Percentiles rank a stretch among this genome's conserved stretches.
These are phyloP conservation scores for Ectropis grisescens DNA, from an alignment of 1,140 invertebrate genomes.

Conservation along the genomic window DNA sequence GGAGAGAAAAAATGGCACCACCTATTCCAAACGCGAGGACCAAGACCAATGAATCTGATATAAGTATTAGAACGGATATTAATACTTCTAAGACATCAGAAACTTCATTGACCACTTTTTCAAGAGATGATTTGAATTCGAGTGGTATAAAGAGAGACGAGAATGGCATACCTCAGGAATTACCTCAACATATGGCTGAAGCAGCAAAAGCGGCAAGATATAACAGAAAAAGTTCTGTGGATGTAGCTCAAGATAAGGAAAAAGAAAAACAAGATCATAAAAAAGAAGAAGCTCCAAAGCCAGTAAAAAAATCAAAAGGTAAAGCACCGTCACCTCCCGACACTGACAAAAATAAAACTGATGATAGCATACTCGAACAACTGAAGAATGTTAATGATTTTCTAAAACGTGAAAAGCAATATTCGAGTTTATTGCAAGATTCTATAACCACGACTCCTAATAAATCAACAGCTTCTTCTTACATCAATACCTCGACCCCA, in stretches of 20 bases:
- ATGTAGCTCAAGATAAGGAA: constrained; percentile 37
- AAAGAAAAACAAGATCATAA: constrained; percentile 33
- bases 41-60: constrained; percentile 36
- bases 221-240: constrained; percentile 73
- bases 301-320: constrained; percentile 76
- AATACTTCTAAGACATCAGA: constrained; percentile 39
- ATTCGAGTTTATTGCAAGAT: constrained; percentile 51
- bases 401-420: constrained; percentile 49
- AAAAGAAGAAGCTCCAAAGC: constrained; percentile 31
- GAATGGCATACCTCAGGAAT: constrained; percentile 73
- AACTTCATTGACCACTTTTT: constrained; percentile 30
- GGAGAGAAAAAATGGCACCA: constrained; percentile 63
- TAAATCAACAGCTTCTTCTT: constrained; percentile 19
- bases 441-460: constrained; percentile 21
- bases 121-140: constrained; percentile 60
- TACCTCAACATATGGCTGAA: constrained; percentile 79
- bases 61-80: constrained; percentile 1
- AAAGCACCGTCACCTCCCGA: constrained; percentile 80
- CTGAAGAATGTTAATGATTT: constrained; percentile 50
- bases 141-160: constrained; percentile 72
- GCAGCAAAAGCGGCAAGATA: constrained; percentile 77
- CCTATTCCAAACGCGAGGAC: constrained; percentile 61
- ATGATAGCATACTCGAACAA: constrained; percentile 57
- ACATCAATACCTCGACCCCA: constrained; percentile 52
- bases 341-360: constrained; percentile 47